Evolutionary conservation across 2,888 invertebrate species (phyloP).

Genomic region (Philereme vetulata): DNA sequence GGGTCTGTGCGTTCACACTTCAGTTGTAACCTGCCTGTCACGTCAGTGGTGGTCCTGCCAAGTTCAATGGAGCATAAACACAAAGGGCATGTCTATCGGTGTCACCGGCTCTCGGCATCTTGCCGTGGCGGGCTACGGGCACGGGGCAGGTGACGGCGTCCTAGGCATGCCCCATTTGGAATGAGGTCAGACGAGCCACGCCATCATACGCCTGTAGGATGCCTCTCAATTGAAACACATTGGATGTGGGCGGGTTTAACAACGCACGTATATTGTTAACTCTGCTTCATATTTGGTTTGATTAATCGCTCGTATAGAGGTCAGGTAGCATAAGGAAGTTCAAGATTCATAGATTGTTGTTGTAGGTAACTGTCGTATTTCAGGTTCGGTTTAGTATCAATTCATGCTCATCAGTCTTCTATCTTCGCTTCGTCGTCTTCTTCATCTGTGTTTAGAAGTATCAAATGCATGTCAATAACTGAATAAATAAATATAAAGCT

Average conservation of each 20-base stretch:
- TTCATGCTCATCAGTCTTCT: conserved; percentile 44
- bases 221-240: conserved; percentile 66
- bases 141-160: conserved; percentile 53
- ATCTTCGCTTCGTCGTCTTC: conserved; percentile 42
- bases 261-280: conserved; percentile 45
- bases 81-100: conserved; percentile 39
- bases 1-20: conserved; percentile 16
- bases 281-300: conserved; percentile 39
- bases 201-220: conserved; percentile 52
- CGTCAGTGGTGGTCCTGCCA: conserved; percentile 33
- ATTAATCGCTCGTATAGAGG: conserved; percentile 41
- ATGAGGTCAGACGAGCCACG: conserved; percentile 66
- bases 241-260: conserved; percentile 55
- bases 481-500: conserved; percentile 35
- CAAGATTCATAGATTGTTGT: conserved; percentile 18
- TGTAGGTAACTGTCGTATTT: conserved; percentile 19
- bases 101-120: conserved; percentile 36
- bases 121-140: conserved; percentile 5
- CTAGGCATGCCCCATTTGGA: conserved; percentile 51
- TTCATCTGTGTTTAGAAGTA: conserved; percentile 46
- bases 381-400: conserved; percentile 19
- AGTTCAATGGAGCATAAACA: conserved; percentile 42
- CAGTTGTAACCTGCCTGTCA: conserved; percentile 31
- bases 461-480: conserved; percentile 43
- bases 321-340: conserved; percentile 25